Evolutionary conservation across 2,113 vertebrate species (phyloP), one percentile per base, ranked within the genome.

Genomic region (Tragelaphus scriptus): DNA sequence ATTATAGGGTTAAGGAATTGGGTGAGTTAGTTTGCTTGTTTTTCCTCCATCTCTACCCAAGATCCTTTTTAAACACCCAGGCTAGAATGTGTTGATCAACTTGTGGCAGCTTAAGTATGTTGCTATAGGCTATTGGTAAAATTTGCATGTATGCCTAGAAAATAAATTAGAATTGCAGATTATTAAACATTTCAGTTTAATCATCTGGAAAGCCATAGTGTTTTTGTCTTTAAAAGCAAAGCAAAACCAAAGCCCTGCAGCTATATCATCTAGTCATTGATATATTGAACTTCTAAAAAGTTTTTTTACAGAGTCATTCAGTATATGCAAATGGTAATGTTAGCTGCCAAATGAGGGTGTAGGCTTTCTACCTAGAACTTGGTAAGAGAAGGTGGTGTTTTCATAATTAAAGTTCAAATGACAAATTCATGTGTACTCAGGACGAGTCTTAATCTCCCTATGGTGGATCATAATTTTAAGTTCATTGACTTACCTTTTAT

Each of bases 101-200:
- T 85, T 47, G 55, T 68, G 63, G 30, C 44, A 71, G 25, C 40
- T 92, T 94, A 86, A 63, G 36, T 79, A 56, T 6, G 15, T 28
- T 92, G 71, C 90, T 94, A 19, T 15, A 84, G 30, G 7, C 17
- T 85, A 21, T 84, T 40, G 58, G 30, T 80, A 77, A 97, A 71
- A 86, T 90, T 88, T 93, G 58, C 47, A 30, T 92, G 28, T 63
- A 79, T 88, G 12, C 26, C 7, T 94, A 88, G 53, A 80, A 94
- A 84, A 91, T 40, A 61, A 85, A 84, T 93, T 91, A 94, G 21
- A 94, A 96, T 92, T 82, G 11, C 10, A 82, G 30, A 81, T 92
- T 77, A 40, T 92, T 92, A 88, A 84, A 56, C 79, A 93, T 93
- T 95, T 88, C 40, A 82, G 26, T 77, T 92, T 96, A 75, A 93